Evolutionary conservation across 2,888 invertebrate species (phyloP).

Genomic region (Drosophila suboccidentalis): DNA sequence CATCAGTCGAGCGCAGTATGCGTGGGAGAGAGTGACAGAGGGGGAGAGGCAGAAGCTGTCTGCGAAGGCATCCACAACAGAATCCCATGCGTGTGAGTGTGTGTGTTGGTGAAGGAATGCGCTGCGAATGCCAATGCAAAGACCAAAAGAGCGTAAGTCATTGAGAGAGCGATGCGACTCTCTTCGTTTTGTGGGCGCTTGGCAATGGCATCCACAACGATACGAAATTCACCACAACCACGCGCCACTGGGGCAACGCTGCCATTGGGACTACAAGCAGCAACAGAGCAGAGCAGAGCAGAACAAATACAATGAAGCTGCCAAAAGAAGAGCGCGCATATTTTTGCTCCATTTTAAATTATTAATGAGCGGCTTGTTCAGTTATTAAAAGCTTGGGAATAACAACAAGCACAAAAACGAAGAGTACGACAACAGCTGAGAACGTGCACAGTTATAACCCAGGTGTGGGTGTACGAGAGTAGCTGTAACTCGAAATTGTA

Average conservation of each 20-base stretch:
- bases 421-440: slow-evolving; percentile 24
- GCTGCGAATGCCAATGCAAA: slow-evolving; percentile 62
- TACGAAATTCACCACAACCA: slow-evolving; percentile 56
- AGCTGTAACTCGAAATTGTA: slow-evolving; percentile 8
- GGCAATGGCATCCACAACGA: slow-evolving; percentile 59
- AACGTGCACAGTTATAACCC: slow-evolving; percentile 38
- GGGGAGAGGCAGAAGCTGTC: slow-evolving; percentile 25
- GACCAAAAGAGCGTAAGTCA: slow-evolving; percentile 21
- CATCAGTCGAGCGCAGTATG: slow-evolving; percentile 48
- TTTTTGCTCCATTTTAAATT: slow-evolving; percentile 80
- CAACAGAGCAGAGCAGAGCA: background rate
- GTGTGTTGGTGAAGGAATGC: slow-evolving; percentile 47
- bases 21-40: slow-evolving; percentile 10
- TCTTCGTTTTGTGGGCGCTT: slow-evolving; percentile 36
- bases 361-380: slow-evolving; percentile 82
- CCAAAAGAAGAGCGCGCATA: slow-evolving; percentile 57
- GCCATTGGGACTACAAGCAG: slow-evolving; percentile 29
- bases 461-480: slow-evolving; percentile 27
- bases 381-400: slow-evolving; percentile 83
- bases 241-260: slow-evolving; percentile 58
- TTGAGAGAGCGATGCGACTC: slow-evolving; percentile 2
- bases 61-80: slow-evolving; percentile 58
- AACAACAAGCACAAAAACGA: slow-evolving; percentile 26
- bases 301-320: slow-evolving; percentile 18
- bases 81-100: slow-evolving; percentile 30